These are phyloP conservation scores for Polietes domitor DNA, from an alignment of 2,888 invertebrate genomes.

Conservation along the genomic window DNA sequence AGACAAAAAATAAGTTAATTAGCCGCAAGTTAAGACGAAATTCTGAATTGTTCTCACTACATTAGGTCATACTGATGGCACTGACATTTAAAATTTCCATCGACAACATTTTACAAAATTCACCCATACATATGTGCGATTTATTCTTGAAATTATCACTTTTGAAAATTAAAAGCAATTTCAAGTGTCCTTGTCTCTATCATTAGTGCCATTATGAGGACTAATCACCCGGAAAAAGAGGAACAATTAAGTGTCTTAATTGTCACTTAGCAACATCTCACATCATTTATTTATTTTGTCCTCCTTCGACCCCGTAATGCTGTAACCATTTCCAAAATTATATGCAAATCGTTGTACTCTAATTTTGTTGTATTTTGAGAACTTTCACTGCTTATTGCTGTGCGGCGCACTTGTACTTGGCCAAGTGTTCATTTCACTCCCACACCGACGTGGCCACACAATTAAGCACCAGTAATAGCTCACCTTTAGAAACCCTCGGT, in stretches of 20 bases:
- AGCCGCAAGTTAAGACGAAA: no score
- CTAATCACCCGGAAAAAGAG: not conserved
- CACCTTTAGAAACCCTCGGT: constrained; percentile 1
- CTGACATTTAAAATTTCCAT: no score
- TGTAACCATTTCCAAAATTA: not conserved
- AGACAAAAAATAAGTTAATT: no score
- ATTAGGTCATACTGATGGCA: no score
- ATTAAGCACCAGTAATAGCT: constrained; percentile 1
- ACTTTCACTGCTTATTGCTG: not conserved
- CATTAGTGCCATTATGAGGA: not conserved
- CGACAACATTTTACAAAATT: no score
- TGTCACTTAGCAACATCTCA: not conserved
- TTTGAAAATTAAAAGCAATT: not conserved
- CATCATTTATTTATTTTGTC: not conserved
- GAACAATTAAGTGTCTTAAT: constrained; percentile 1
- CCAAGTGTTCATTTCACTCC: not conserved
- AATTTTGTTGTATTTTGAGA: not conserved
- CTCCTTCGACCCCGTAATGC: not conserved
- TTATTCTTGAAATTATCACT: no score
- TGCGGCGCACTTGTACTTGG: not conserved
- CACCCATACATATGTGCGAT: no score
- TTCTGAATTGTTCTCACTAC: no score
- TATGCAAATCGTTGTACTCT: not conserved
- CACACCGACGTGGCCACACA: not conserved
- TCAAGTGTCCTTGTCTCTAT: not conserved